Conservation (phyloP, 2,113 vertebrate species). For the Hydrochoerus hydrochaeris region DNA sequence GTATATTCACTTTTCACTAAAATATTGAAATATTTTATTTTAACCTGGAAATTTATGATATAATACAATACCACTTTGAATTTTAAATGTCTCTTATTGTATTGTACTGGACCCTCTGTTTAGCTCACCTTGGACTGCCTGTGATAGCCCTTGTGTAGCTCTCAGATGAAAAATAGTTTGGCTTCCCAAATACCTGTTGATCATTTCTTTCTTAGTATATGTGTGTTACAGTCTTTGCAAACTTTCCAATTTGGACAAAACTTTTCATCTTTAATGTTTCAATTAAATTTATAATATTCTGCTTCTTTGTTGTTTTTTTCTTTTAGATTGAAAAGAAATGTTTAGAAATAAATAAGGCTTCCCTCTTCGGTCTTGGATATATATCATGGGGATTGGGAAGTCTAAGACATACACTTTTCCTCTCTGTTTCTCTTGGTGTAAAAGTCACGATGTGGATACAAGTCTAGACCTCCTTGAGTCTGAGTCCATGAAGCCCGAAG, state of each 20-base stretch:
- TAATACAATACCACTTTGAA: background rate
- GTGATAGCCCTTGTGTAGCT: background rate
- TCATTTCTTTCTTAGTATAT: background rate
- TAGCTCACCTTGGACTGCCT: background rate
- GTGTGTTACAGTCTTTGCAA: background rate
- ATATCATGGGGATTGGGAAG: constrained; percentile 44
- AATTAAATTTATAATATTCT: constrained; percentile 23
- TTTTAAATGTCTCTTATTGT: background rate
- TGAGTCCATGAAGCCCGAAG: background rate
- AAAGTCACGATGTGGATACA: constrained; percentile 23
- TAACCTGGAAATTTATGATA: background rate
- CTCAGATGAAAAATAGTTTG: background rate
- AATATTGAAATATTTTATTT: background rate
- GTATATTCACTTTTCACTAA: background rate
- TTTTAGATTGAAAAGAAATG: constrained; percentile 65
- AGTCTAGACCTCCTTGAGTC: constrained; percentile 6
- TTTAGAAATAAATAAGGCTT: constrained; percentile 32
- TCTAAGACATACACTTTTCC: constrained; percentile 60
- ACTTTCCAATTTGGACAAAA: constrained; percentile 20
- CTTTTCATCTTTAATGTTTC: constrained; percentile 21
- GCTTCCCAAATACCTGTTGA: background rate
- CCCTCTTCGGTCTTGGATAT: background rate
- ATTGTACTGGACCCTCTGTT: background rate
- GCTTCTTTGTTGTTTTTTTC: constrained; percentile 45
- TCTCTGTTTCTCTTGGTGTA: constrained; percentile 52